Base-by-base conservation (phyloP, 2,888 invertebrate species). In the Lithophane ornitopus region DNA sequence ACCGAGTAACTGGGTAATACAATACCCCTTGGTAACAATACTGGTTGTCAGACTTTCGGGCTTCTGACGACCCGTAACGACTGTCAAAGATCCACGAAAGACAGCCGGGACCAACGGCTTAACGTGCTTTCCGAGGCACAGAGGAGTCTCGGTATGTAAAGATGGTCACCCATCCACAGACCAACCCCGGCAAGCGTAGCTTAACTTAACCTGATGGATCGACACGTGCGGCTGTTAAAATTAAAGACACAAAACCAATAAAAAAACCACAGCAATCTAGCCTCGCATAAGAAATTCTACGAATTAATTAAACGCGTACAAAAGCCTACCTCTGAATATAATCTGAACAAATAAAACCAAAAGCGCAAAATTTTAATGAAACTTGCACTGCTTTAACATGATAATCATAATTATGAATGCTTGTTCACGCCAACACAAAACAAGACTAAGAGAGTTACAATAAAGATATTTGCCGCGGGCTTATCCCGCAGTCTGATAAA, bases 401-500 rank as follows among this genome's bases (percentile, higher is more conserved):
- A 81, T 90, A 89, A 89, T 89, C 83, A 86, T 85, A 87, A 83
- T 82, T 81, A 87, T 85, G 84, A 87, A 81, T 88, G 86, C 88
- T 87, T 86, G 85, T 87, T 89, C 87, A 70, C 85, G 85, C 88
- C 71, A 88, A 84, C 87, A 87, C 77, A 86, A 86, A 86, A 83
- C 65, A 87, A 84, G 76, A 86, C 58, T 49, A 74, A 81, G 80
- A 86, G 82, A 82, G 62, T 80, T 84, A 87, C 87, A 89, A 90
- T 90, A 87, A 89, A 91, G 90, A 89, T 85, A 76, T 90, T 84
- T 76, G 87, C 90, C 90, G 75, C 76, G 44, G 87, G 91, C 85
- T 82, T 34, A 76, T 82, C 74, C 52, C 62, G 75, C 39, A 62
- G 76, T 78, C 80, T 63, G 68, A 34, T 69, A 80, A 79, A 78